Evolutionary conservation across 2,113 vertebrate species (phyloP).

Genomic region (Haemorhous mexicanus): DNA sequence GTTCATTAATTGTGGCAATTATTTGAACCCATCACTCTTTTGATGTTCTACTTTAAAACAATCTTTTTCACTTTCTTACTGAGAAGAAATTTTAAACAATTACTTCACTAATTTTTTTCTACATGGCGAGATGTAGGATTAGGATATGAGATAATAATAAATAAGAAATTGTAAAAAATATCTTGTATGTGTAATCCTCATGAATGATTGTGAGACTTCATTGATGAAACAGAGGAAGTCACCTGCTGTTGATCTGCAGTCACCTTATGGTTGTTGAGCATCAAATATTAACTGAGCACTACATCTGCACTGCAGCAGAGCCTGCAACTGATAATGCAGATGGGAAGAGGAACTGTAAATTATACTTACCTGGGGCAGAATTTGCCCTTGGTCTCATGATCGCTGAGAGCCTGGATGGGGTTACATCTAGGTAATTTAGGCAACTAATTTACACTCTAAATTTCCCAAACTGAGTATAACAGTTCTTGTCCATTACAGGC

Average conservation of each 20-base stretch:
- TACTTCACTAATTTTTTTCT: background rate
- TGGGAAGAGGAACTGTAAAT: background rate
- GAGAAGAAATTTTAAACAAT: background rate
- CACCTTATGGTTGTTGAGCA: fast-evolving
- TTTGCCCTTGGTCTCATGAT: background rate
- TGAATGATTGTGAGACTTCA: background rate
- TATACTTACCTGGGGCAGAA: background rate
- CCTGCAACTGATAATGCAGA: background rate
- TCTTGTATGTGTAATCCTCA: background rate
- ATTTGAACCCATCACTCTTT: background rate
- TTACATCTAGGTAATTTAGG: background rate
- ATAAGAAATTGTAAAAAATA: background rate
- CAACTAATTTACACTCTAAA: background rate
- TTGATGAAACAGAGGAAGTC: background rate
- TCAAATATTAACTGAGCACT: background rate
- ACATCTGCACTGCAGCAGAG: background rate
- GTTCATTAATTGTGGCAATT: background rate
- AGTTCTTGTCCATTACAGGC: background rate
- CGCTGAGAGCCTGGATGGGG: background rate
- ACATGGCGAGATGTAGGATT: background rate
- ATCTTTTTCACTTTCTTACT: background rate
- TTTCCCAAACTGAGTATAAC: background rate
- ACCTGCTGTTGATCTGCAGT: background rate
- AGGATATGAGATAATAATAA: background rate
- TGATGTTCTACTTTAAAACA: background rate